Evolutionary conservation across 2,888 invertebrate genomes (phyloP), one percentile per base, ranked within the genome.

Genomic region (Leucoma salicis): DNA sequence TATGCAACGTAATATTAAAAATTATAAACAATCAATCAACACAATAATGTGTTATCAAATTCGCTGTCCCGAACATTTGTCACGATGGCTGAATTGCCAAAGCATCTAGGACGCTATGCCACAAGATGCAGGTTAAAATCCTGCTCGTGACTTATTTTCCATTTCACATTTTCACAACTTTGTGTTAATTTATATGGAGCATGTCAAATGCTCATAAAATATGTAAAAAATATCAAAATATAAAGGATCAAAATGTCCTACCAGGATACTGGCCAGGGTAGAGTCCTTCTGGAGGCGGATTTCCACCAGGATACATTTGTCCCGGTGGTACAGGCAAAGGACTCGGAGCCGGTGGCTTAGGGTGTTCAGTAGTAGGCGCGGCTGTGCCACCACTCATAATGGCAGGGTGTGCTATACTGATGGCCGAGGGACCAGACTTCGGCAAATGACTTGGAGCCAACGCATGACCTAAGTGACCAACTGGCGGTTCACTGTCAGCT

Each of bases 181-280:
- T n/a, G n/a, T n/a, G n/a, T n/a, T n/a, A n/a, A n/a, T n/a, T n/a
- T n/a, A n/a, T n/a, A n/a, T n/a, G n/a, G n/a, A n/a, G n/a, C n/a
- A n/a, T n/a, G n/a, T n/a, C n/a, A n/a, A n/a, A n/a, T n/a, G n/a
- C n/a, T n/a, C n/a, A n/a, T n/a, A n/a, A n/a, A n/a, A n/a, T n/a
- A n/a, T n/a, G n/a, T n/a, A n/a, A n/a, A n/a, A n/a, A n/a, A n/a
- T n/a, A n/a, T n/a, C n/a, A n/a, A n/a, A n/a, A n/a, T n/a, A n/a
- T n/a, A n/a, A n/a, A n/a, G n/a, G 27, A n/a, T 3, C 7, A 11
- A 27, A n/a, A 27, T 14, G 3, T 25, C 31, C 1, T 71, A 88
- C 88, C 88, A 75, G 88, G 86, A 63, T 82, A 89, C 53, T 87
- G 87, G 27, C 77, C 74, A 40, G 29, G 29, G 13, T 82, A 87